Conservation (phyloP, 2,113 vertebrate species). For the Dryoscopus gambensis region DNA sequence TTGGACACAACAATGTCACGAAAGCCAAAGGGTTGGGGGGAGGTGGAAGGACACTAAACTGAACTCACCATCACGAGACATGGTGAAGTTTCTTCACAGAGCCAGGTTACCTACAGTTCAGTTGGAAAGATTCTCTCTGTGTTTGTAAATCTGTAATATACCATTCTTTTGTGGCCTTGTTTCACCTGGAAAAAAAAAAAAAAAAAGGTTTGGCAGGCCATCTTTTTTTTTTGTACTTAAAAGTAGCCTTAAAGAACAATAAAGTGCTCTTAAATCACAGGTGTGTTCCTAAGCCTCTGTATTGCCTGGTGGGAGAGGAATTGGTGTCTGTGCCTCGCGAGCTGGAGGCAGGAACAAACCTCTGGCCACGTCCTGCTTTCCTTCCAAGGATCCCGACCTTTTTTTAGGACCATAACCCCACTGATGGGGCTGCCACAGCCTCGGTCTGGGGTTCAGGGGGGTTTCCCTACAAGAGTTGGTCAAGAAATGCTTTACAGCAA, state of each 20-base stretch:
- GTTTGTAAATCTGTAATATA: slow-evolving; percentile 92
- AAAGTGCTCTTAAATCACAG: slow-evolving; percentile 99
- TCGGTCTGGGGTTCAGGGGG: fast-evolving
- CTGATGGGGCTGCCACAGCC: fast-evolving
- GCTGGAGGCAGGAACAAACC: neutral
- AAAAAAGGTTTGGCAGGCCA: slow-evolving; percentile 97
- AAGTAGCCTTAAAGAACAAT: slow-evolving; percentile 99
- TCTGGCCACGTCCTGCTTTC: neutral
- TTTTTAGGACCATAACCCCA: fast-evolving
- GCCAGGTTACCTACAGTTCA: slow-evolving; percentile 75
- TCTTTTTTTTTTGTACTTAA: slow-evolving; percentile 97
- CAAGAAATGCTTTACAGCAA: neutral
- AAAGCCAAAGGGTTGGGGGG: slow-evolving; percentile 56
- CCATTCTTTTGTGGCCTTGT: slow-evolving; percentile 88
- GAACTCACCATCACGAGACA: neutral
- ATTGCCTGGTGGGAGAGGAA: neutral
- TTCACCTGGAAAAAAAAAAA: slow-evolving; percentile 75
- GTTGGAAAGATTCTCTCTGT: slow-evolving; percentile 70
- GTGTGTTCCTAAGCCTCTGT: neutral
- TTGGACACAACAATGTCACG: neutral
- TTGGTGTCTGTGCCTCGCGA: fast-evolving
- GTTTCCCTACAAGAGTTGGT: no score
- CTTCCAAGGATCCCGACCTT: neutral
- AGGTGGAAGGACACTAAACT: slow-evolving; percentile 24
- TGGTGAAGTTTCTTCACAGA: slow-evolving; percentile 65